These are phyloP conservation scores for Chaetops frenatus DNA, from an alignment of 2,113 vertebrate species.

Conservation along the genomic window DNA sequence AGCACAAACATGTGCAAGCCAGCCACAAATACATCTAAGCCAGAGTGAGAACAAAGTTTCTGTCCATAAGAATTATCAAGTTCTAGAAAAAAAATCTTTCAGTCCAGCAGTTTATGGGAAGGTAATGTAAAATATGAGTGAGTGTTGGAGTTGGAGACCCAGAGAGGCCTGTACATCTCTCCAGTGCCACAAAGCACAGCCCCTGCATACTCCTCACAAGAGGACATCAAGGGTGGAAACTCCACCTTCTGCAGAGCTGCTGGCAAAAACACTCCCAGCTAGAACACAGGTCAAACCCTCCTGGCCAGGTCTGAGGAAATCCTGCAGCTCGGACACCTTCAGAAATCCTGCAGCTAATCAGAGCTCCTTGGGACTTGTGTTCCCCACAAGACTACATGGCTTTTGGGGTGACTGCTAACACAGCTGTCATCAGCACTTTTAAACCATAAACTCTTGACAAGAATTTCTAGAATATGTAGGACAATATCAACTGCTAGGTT, in stretches of 20 bases:
- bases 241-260: accelerated
- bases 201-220: not conserved
- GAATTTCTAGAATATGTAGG: not conserved
- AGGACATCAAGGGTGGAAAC: not conserved
- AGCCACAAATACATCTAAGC: not conserved
- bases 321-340: accelerated
- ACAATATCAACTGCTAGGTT: not conserved
- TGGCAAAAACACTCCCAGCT: not conserved
- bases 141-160: not conserved
- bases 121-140: not conserved
- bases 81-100: not conserved
- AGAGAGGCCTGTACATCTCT: not conserved
- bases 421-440: not conserved
- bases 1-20: not conserved
- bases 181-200: not conserved
- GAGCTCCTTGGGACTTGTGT: not conserved
- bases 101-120: not conserved
- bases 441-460: not conserved
- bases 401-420: not conserved
- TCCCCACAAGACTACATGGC: not conserved
- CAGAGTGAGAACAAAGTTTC: not conserved
- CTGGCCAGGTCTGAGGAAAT: not conserved
- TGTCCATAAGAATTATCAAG: not conserved
- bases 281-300: not conserved
- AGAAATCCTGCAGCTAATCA: not conserved